A percentile compares a stretch with the other conserved stretches of the same genome.
These are phyloP conservation scores for Apamea epomidion DNA, from an alignment of 2,888 invertebrate species.

Conservation along the genomic window DNA sequence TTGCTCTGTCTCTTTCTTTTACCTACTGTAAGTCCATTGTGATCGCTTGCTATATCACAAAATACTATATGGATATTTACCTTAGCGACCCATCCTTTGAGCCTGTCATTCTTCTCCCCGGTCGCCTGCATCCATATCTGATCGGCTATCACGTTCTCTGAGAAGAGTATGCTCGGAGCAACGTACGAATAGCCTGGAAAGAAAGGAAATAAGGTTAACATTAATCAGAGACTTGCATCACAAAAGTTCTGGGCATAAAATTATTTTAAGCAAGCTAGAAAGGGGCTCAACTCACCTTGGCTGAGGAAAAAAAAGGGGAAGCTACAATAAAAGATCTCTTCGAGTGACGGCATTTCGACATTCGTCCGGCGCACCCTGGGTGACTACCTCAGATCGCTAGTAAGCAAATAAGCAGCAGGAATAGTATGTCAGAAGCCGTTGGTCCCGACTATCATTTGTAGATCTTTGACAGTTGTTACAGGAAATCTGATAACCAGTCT, in stretches of 20 bases:
- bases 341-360: neutral
- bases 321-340: neutral
- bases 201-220: neutral
- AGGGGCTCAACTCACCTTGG: neutral
- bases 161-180: conserved; percentile 97
- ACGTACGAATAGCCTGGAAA: conserved; percentile 97
- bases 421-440: neutral
- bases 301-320: neutral
- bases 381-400: neutral
- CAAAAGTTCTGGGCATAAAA: neutral
- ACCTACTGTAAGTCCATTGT: neutral
- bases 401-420: neutral
- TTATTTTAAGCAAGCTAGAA: neutral
- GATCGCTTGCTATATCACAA: neutral
- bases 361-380: neutral
- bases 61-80: conserved; percentile 72
- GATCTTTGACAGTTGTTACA: neutral
- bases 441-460: neutral
- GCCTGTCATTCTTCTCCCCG: conserved; percentile 84
- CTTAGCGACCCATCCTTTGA: conserved; percentile 91
- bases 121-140: conserved; percentile 92
- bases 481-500: neutral
- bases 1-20: neutral
- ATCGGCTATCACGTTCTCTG: conserved; percentile 94
- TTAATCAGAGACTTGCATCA: neutral